Evolutionary conservation across 2,888 invertebrate genomes (phyloP), one percentile per base, ranked within the genome.

Genomic region (Mesopsocus fuscifrons): DNA sequence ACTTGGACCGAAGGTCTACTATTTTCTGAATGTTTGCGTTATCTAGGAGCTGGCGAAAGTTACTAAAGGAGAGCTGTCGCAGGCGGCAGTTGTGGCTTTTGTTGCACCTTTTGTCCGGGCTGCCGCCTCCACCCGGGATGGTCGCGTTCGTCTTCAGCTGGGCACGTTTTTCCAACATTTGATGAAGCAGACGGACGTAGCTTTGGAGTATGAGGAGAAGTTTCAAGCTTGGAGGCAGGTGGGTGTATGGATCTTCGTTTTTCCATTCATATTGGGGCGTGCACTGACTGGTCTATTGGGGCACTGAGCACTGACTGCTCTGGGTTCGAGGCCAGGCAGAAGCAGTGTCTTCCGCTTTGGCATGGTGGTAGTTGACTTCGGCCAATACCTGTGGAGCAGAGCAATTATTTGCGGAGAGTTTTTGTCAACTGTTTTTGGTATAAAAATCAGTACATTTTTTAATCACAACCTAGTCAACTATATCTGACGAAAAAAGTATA

Each of bases 201-300:
- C 75, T 1, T 59, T 77, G 11, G 75, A 77, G 50, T 74, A 74
- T 55, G 59, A 65, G 47, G 74, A 71, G 35, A 75, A 64, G 55
- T 75, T 77, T 44, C 54, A 66, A 22, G 79, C 77, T 3, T 83
- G 83, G 83, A 69, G 67, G 57, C 51, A 59, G 57, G 78, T 77
- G 53, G 55, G 55, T 52, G 31, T 45, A n/a, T n/a, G n/a, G n/a
- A n/a, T n/a, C n/a, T n/a, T n/a, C n/a, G n/a, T n/a, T n/a, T n/a
- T n/a, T n/a, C n/a, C n/a, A 34, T 16, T 20, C n/a, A 44, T 26
- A 11, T 20, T 11, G 8, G 31, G 18, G 3, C 22, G 3, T 15
- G 23, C 18, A n/a, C 8, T 34, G 26, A n/a, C 41, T 2, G 33
- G 41, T 5, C 20, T 38, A 6, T 40, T 8, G 13, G n/a, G n/a